Evolutionary conservation across 2,113 vertebrate genomes (phyloP).

Genomic region (Cavia aperea): DNA sequence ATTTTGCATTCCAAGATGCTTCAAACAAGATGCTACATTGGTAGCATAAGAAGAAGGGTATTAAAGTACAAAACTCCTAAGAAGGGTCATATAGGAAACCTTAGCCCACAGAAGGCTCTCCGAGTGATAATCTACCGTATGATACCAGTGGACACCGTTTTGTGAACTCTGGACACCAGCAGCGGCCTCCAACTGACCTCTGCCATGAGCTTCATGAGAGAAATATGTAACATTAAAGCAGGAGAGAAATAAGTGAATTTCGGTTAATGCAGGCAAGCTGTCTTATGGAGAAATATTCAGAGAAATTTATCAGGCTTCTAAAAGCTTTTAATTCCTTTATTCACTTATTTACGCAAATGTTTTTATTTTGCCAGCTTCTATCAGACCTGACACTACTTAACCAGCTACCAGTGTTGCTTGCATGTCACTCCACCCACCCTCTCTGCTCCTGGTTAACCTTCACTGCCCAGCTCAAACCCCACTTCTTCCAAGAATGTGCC

Average conservation of each 20-base stretch:
- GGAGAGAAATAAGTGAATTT: background rate
- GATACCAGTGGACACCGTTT: background rate
- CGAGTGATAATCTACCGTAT: background rate
- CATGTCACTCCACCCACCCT: background rate
- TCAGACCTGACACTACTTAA: background rate
- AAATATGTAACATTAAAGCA: background rate
- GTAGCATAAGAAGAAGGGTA: background rate
- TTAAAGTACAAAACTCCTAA: conserved; percentile 12
- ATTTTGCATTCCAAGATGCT: conserved; percentile 13
- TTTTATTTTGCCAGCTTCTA: background rate
- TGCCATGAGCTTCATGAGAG: background rate
- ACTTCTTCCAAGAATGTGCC: conserved; percentile 33
- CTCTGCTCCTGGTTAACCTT: background rate
- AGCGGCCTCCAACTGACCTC: background rate
- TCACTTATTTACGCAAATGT: background rate
- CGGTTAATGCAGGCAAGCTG: background rate
- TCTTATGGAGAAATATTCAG: background rate
- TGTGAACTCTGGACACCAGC: background rate
- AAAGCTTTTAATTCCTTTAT: background rate
- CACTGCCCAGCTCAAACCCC: background rate
- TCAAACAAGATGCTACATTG: background rate
- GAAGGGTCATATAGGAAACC: background rate
- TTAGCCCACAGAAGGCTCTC: background rate
- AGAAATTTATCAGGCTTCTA: conserved; percentile 1
- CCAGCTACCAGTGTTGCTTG: background rate